A percentile compares a stretch with the other conserved stretches of the same genome.
Evolutionary conservation across 2,888 invertebrate species (phyloP).

Genomic region (Sarcophaga subvicina): DNA sequence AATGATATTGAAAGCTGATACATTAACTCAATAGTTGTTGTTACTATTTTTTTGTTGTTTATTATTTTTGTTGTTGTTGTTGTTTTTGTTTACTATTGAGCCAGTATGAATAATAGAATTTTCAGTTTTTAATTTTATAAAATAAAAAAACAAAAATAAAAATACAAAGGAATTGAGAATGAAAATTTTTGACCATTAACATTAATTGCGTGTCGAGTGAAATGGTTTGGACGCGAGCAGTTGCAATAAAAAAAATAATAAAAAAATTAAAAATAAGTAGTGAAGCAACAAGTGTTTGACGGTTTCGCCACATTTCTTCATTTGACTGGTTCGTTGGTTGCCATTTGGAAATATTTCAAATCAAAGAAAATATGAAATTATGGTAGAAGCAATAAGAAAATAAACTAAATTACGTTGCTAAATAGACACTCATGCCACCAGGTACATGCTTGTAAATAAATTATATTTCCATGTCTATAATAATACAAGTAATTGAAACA

Average conservation of each 20-base stretch:
- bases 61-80: constrained; percentile 34
- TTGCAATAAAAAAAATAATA: background rate
- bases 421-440: constrained; percentile 21
- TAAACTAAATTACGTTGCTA: constrained; percentile 13
- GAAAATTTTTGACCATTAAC: constrained; percentile 66
- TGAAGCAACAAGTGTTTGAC: constrained; percentile 49
- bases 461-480: background rate
- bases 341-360: constrained; percentile 29
- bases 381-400: constrained; percentile 7
- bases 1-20: background rate
- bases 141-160: constrained; percentile 32
- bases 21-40: constrained; percentile 1
- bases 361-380: constrained; percentile 37
- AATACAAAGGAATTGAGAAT: constrained; percentile 26
- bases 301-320: constrained; percentile 43
- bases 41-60: constrained; percentile 8
- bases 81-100: background rate
- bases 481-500: too few relatives aligned
- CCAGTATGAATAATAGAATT: constrained; percentile 34
- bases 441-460: constrained; percentile 10
- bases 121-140: constrained; percentile 34
- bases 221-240: background rate
- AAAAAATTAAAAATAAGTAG: background rate
- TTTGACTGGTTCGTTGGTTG: constrained; percentile 8
- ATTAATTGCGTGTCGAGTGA: constrained; percentile 57